phyloP scores from a whole-genome alignment of 2,797 vertebrate species.

The Eulemur mongoz region DNA sequence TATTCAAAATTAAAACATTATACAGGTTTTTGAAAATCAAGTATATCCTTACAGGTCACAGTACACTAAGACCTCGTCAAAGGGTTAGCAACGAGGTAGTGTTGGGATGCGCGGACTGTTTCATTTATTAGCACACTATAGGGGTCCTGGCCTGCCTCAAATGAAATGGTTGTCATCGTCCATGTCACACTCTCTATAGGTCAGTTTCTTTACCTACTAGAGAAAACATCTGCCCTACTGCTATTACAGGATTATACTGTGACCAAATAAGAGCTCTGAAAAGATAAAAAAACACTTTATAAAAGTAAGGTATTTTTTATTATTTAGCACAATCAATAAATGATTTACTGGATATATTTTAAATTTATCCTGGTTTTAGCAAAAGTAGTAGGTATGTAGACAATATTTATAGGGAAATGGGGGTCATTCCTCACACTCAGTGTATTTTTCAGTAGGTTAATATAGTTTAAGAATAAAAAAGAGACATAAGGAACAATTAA shows the following conservation, averaged over 20 bases:
- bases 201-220: neutral
- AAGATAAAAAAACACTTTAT: neutral
- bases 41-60: neutral
- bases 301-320: constrained; percentile 5
- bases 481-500: neutral
- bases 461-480: neutral
- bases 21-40: neutral
- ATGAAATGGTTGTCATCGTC: neutral
- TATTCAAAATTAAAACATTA: neutral
- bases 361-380: neutral
- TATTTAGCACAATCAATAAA: neutral
- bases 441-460: neutral
- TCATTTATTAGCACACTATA: neutral
- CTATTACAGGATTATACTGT: neutral
- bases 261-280: neutral
- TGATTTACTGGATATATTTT: neutral
- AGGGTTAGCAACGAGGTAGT: neutral
- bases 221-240: neutral
- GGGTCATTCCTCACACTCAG: neutral
- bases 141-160: neutral
- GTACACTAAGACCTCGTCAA: neutral
- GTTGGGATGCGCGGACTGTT: neutral
- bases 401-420: neutral
- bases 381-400: neutral
- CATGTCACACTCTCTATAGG: neutral